Base-by-base conservation (phyloP, 2,888 invertebrate species). In the Macaria liturata region DNA sequence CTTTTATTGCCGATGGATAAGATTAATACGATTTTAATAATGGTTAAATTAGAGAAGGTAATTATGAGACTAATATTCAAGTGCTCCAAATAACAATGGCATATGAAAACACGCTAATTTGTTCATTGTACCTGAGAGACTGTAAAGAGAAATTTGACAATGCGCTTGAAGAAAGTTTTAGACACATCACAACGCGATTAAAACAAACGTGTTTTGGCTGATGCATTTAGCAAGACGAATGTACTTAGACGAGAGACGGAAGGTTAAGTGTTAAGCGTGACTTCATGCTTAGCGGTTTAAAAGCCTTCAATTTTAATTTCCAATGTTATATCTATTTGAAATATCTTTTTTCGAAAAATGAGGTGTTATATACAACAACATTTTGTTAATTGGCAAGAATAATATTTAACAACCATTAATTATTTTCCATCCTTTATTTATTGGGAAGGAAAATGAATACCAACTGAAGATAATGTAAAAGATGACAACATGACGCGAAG, bases 131-230 rank as follows among this genome's bases (percentile, higher is more conserved):
- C 64, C 59, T 1, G 69, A 78, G 71, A 70, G 75, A 77, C 74
- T 70, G 70, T 68, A 70, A 82, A 78, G 86, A 80, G 88, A 90
- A 89, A 89, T 89, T 86, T 77, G 83, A 88, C 84, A 85, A 87
- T 85, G 81, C 82, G 83, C 78, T 83, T 74, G 74, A 88, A 84
- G 91, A 91, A 90, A 91, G 79, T 80, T 79, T 80, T 77, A 74
- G 71, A 82, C 78, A 79, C 78, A 78, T 78, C 77, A 76, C 73
- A 78, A 78, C 74, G 76, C 77, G 82, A 87, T 86, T 81, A 84
- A 75, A 86, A 80, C 78, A 82, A 83, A 85, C 83, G 66, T 74
- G 80, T 81, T 82, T 78, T 77, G 75, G 76, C 73, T 67, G 68
- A 67, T 72, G 72, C 71, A 68, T 76, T 71, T 62, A 59, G 60